Evolutionary conservation across 2,113 vertebrate genomes (phyloP).

Genomic region (Nothobranchius kuhntae): DNA sequence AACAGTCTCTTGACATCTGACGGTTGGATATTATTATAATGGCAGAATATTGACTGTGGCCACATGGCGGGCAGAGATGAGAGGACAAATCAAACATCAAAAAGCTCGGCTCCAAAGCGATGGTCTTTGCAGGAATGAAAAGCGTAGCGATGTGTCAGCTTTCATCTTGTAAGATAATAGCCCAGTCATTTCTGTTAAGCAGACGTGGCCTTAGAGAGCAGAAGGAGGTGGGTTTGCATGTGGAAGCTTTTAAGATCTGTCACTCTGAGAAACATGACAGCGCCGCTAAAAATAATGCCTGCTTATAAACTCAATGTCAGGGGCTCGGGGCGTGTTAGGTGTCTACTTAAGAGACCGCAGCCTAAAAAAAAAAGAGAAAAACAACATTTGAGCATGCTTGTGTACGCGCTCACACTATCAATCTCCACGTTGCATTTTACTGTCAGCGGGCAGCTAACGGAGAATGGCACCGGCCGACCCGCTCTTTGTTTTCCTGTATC

Average conservation of each 20-base stretch:
- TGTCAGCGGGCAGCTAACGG: slow-evolving; percentile 59
- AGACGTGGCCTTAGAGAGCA: slow-evolving; percentile 67
- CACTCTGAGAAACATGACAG: slow-evolving; percentile 66
- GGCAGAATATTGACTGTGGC: slow-evolving; percentile 65
- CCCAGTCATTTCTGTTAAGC: slow-evolving; percentile 61
- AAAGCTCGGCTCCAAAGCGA: slow-evolving; percentile 48
- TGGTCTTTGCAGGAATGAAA: slow-evolving; percentile 62
- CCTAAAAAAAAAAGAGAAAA: slow-evolving; percentile 27
- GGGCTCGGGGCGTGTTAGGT: slow-evolving; percentile 61
- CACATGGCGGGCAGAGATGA: slow-evolving; percentile 34
- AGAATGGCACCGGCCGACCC: slow-evolving; percentile 60
- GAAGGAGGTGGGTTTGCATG: slow-evolving; percentile 61
- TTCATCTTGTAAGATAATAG: slow-evolving; percentile 78
- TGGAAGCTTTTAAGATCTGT: slow-evolving; percentile 74
- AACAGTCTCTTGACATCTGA: slow-evolving; percentile 63
- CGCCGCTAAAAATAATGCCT: slow-evolving; percentile 73
- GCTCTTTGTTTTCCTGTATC: slow-evolving; percentile 63
- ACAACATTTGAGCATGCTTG: slow-evolving; percentile 37
- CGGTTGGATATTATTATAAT: slow-evolving; percentile 69
- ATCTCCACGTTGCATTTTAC: slow-evolving; percentile 65
- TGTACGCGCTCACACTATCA: slow-evolving; percentile 46
- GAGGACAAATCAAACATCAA: slow-evolving; percentile 71
- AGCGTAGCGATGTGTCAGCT: slow-evolving; percentile 58
- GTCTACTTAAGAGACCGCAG: slow-evolving; percentile 69
- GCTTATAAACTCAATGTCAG: slow-evolving; percentile 73